Evolutionary conservation across 2,888 invertebrate genomes (phyloP).

Genomic region (Crocallis elinguaria): DNA sequence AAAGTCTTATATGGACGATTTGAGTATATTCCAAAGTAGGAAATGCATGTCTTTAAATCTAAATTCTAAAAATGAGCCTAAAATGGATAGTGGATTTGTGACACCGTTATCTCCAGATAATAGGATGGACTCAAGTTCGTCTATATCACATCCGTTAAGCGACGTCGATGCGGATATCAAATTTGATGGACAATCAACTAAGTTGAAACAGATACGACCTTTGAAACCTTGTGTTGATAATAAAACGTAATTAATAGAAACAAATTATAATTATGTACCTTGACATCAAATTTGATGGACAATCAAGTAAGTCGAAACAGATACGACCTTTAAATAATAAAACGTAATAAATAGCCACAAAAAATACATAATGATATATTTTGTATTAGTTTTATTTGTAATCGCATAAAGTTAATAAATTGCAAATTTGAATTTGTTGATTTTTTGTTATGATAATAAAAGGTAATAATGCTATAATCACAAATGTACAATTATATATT

Average conservation of each 20-base stretch:
- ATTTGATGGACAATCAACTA: constrained; percentile 90
- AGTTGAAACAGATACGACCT: constrained; percentile 90
- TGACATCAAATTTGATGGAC: background rate
- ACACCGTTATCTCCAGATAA: constrained; percentile 86
- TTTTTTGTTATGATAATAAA: too few species aligned
- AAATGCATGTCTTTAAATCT: constrained; percentile 73
- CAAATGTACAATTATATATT: too few species aligned
- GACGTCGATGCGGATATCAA: constrained; percentile 92
- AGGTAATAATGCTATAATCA: too few species aligned
- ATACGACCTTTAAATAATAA: too few species aligned
- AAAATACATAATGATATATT: too few species aligned
- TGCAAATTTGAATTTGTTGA: too few species aligned
- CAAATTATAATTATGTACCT: background rate
- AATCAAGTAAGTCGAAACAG: background rate
- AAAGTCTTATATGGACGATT: constrained; percentile 62
- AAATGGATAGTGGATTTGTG: constrained; percentile 86
- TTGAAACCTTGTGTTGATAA: constrained; percentile 41
- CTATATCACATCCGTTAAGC: constrained; percentile 89
- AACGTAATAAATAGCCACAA: too few species aligned
- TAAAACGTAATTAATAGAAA: constrained; percentile 14
- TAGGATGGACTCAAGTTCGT: constrained; percentile 68
- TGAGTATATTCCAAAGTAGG: constrained; percentile 63
- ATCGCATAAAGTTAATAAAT: too few species aligned
- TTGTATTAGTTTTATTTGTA: too few species aligned
- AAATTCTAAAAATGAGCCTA: constrained; percentile 50